These are phyloP conservation scores for Bradypodion ventrale DNA, from an alignment of 2,797 vertebrate species.

Conservation along the genomic window DNA sequence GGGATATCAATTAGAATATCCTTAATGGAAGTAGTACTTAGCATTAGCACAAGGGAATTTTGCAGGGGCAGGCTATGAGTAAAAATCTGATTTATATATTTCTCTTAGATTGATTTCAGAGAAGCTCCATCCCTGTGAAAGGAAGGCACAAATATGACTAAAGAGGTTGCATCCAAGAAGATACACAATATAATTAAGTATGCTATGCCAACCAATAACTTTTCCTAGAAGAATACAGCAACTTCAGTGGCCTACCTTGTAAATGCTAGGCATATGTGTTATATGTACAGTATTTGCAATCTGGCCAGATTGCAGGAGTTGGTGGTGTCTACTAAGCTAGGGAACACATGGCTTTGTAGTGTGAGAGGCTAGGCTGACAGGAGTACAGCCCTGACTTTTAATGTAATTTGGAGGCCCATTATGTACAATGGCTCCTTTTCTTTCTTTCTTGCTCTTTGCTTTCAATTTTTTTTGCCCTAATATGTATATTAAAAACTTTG, in stretches of 20 bases:
- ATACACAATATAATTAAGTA: background rate
- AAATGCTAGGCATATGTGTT: background rate
- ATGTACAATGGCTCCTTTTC: background rate
- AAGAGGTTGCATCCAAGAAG: background rate
- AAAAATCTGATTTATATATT: slow-evolving; percentile 22
- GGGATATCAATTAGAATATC: slow-evolving; percentile 10
- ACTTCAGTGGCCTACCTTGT: background rate
- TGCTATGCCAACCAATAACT: background rate
- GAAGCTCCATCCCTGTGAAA: background rate
- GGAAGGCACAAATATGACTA: background rate
- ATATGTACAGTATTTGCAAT: background rate
- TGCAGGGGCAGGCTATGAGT: background rate
- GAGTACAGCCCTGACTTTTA: background rate
- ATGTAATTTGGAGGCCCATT: background rate
- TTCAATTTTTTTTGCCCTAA: background rate
- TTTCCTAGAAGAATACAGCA: background rate
- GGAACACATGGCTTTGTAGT: background rate
- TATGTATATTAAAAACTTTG: background rate
- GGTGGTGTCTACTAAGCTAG: background rate
- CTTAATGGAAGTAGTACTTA: slow-evolving; percentile 12
- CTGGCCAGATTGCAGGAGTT: background rate
- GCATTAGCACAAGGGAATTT: background rate
- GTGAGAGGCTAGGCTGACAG: background rate
- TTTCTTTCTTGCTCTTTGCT: background rate
- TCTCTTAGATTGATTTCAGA: slow-evolving; percentile 3